Conservation (phyloP, 2,797 vertebrate species). For the Pseudochromis fuscus region DNA sequence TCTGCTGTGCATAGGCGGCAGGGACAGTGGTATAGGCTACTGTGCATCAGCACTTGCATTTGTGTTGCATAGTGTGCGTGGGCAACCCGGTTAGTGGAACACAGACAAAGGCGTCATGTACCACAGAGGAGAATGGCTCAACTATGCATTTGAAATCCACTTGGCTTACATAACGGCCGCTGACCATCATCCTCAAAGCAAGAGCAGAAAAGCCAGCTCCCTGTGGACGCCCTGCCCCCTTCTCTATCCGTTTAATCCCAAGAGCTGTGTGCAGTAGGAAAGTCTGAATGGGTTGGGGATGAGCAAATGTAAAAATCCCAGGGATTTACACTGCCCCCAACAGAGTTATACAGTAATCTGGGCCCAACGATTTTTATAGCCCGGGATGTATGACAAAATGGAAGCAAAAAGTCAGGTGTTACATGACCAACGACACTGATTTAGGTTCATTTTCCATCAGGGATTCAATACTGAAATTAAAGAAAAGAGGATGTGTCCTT, state of each 20-base stretch:
- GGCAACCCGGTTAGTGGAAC: constrained; percentile 53
- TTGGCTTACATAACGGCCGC: constrained; percentile 75
- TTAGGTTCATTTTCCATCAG: constrained; percentile 25
- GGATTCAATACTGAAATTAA: constrained; percentile 23
- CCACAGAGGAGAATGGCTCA: constrained; percentile 60
- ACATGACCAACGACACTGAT: constrained; percentile 25
- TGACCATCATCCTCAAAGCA: constrained; percentile 78
- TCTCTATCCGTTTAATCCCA: constrained; percentile 77
- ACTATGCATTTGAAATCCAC: constrained; percentile 74
- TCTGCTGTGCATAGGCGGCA: constrained; percentile 11
- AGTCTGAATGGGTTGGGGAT: constrained; percentile 69
- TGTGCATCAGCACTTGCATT: constrained; percentile 24
- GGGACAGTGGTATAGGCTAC: constrained; percentile 9
- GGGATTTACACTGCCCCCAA: constrained; percentile 78
- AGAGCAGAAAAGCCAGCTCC: constrained; percentile 71
- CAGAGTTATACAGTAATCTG: constrained; percentile 78
- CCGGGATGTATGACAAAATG: constrained; percentile 42
- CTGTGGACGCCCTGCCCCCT: constrained; percentile 63
- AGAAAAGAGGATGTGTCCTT: constrained; percentile 27
- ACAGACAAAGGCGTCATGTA: constrained; percentile 66
- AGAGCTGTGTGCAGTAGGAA: constrained; percentile 64
- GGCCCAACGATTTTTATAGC: constrained; percentile 61
- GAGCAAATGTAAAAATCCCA: constrained; percentile 78
- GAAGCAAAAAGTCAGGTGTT: constrained; percentile 50
- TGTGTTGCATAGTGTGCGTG: constrained; percentile 44